A percentile compares a stretch with the other conserved stretches of the same genome.
These are phyloP conservation scores for Azemiops feae DNA, from an alignment of 2,113 vertebrate genomes.

Conservation along the genomic window DNA sequence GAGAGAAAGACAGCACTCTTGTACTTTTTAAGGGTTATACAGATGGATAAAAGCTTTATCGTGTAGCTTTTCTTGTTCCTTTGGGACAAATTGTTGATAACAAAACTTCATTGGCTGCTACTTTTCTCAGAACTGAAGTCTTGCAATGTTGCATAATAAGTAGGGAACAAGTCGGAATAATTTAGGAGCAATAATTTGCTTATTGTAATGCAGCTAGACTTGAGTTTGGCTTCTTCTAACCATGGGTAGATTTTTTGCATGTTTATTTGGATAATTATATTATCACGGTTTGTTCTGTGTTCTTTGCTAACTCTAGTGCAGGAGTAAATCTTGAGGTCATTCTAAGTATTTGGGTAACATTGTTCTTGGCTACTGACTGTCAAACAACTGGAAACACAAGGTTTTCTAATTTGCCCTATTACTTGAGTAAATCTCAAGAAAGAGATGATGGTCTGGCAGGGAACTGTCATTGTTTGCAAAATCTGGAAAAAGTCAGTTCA, in stretches of 20 bases:
- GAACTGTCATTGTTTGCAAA: neutral
- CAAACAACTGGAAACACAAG: neutral
- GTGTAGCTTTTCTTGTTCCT: neutral
- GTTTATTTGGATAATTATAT: neutral
- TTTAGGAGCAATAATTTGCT: neutral
- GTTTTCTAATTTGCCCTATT: neutral
- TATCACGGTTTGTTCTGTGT: neutral
- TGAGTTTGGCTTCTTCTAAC: neutral
- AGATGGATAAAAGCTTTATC: neutral
- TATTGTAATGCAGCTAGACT: neutral
- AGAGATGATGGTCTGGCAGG: neutral
- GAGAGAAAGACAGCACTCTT: neutral
- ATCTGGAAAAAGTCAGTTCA: neutral
- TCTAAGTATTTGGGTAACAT: neutral
- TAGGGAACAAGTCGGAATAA: neutral
- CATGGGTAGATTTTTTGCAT: neutral
- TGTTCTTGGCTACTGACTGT: neutral
- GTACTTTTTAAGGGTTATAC: neutral
- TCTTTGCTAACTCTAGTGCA: neutral
- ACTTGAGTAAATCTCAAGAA: constrained; percentile 5
- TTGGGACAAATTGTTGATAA: neutral
- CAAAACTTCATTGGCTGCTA: neutral
- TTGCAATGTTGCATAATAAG: neutral
- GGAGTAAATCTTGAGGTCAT: neutral
- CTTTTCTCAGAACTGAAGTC: neutral